phyloP scores from a whole-genome alignment of 2,888 invertebrate genomes.

The Chloroclysta siterata region DNA sequence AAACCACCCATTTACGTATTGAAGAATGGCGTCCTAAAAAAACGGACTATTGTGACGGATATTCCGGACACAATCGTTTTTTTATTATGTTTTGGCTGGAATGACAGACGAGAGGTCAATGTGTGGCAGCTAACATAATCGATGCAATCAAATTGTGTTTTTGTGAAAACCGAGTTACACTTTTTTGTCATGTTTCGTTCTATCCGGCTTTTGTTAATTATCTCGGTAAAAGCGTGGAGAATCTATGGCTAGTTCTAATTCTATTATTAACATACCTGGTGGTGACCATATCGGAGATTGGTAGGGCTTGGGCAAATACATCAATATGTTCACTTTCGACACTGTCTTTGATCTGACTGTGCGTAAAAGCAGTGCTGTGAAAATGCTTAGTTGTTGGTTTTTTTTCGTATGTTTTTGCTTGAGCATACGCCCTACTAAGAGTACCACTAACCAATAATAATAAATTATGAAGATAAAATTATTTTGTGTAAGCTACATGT shows the following conservation, averaged over 20 bases:
- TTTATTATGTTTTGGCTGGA: not conserved
- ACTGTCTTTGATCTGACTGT: constrained; percentile 10
- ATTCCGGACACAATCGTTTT: not conserved
- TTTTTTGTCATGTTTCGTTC: constrained; percentile 41
- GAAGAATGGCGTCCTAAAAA: not conserved
- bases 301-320: constrained; percentile 23
- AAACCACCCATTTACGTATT: not conserved
- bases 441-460: too few species aligned
- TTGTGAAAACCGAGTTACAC: constrained; percentile 25
- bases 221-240: constrained; percentile 39
- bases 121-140: not conserved
- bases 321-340: constrained; percentile 18
- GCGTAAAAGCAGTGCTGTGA: constrained; percentile 6
- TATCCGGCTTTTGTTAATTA: constrained; percentile 61
- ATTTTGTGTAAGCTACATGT: too few species aligned
- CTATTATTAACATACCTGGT: constrained; percentile 22
- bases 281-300: constrained; percentile 22
- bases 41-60: not conserved
- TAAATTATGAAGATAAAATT: too few species aligned
- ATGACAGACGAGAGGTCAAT: not conserved
- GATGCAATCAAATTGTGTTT: constrained; percentile 11
- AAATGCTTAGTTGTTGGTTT: not conserved
- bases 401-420: too few species aligned
- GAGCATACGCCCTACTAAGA: too few species aligned
- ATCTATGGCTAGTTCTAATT: constrained; percentile 28